These are phyloP conservation scores for Proteles cristata DNA, from an alignment of 2,113 vertebrate genomes.

Conservation along the genomic window DNA sequence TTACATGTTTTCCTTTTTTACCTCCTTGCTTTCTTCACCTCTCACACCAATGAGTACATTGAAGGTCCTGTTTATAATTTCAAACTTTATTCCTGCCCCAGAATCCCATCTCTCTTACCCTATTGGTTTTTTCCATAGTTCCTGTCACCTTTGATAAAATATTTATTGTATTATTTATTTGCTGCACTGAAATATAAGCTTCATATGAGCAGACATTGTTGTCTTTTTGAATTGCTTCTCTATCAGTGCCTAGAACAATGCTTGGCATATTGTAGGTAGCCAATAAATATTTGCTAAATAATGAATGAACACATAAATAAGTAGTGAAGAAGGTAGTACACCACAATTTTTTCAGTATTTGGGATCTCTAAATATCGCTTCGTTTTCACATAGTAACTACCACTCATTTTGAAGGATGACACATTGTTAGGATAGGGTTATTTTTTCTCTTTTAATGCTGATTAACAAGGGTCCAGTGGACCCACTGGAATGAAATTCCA, in stretches of 20 bases:
- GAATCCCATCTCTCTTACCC: neutral
- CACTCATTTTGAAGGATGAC: neutral
- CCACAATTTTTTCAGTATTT: neutral
- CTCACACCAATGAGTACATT: neutral
- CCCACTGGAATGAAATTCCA: neutral
- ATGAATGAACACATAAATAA: neutral
- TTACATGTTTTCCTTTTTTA: neutral
- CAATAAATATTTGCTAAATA: constrained; percentile 15
- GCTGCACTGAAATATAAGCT: neutral
- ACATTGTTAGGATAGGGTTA: neutral
- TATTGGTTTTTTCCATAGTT: neutral
- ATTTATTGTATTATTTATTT: constrained; percentile 24
- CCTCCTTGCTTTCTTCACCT: neutral
- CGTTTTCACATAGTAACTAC: neutral
- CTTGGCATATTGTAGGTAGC: neutral
- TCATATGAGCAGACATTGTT: neutral
- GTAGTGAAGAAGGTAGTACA: neutral
- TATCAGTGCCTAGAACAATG: neutral
- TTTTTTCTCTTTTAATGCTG: neutral
- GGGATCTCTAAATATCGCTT: neutral
- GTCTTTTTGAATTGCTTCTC: neutral
- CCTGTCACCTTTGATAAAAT: neutral
- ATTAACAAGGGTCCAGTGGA: neutral
- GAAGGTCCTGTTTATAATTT: neutral
- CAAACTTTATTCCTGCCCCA: neutral